These are phyloP conservation scores for Drosophila neoperkinsi DNA, from an alignment of 2,888 invertebrate species.

Conservation along the genomic window DNA sequence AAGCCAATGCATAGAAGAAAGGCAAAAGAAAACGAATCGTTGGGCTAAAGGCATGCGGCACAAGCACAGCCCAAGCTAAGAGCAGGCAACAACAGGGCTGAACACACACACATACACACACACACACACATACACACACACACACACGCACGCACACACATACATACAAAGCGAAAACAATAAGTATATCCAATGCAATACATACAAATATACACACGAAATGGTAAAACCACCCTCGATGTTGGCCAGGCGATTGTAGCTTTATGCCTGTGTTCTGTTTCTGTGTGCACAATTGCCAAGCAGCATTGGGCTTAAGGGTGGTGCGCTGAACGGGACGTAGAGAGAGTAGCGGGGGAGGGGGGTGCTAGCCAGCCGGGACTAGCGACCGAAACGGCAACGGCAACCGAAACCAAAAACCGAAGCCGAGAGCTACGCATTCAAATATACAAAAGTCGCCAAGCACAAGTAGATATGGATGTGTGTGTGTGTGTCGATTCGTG, in stretches of 20 bases:
- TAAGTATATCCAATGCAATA: slow-evolving; percentile 58
- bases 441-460: slow-evolving; percentile 56
- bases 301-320: slow-evolving; percentile 16
- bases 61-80: slow-evolving; percentile 14
- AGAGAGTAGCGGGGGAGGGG: neutral
- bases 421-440: slow-evolving; percentile 61
- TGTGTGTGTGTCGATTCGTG: slow-evolving; percentile 38
- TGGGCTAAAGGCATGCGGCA: slow-evolving; percentile 64
- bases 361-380: slow-evolving; percentile 3
- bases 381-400: slow-evolving; percentile 32
- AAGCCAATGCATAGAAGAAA: slow-evolving; percentile 64
- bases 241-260: slow-evolving; percentile 28
- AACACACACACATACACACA: slow-evolving; percentile 29
- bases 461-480: slow-evolving; percentile 57
- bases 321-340: neutral
- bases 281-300: slow-evolving; percentile 9
- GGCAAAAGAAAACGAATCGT: slow-evolving; percentile 64
- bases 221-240: slow-evolving; percentile 76
- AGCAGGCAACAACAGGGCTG: slow-evolving; percentile 28
- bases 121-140: slow-evolving; percentile 28
- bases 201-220: slow-evolving; percentile 44
- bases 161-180: slow-evolving; percentile 28
- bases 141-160: slow-evolving; percentile 32
- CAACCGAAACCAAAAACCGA: slow-evolving; percentile 49
- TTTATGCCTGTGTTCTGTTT: slow-evolving; percentile 27